Conservation (phyloP, 2,888 invertebrate genomes). For the Chymomyza fuscimana region DNA sequence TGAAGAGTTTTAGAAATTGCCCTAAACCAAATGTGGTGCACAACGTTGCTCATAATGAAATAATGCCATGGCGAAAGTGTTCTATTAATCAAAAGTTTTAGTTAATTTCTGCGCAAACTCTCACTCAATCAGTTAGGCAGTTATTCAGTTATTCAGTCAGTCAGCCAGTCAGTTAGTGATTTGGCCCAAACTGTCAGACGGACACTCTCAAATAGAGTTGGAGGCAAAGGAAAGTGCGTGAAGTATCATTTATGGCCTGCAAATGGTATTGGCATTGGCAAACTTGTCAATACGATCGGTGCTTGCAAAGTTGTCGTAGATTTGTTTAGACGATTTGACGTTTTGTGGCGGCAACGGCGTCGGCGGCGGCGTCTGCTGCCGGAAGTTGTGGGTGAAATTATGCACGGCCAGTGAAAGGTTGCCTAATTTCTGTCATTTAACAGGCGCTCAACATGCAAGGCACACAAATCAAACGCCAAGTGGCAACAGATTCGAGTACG, state of each 20-base stretch:
- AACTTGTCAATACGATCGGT: background rate
- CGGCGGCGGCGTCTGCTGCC: background rate
- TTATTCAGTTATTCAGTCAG: background rate
- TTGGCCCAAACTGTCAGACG: background rate
- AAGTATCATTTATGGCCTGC: constrained; percentile 11
- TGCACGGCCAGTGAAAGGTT: constrained; percentile 58
- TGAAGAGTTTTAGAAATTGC: constrained; percentile 42
- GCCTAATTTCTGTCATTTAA: constrained; percentile 53
- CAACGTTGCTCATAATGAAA: background rate
- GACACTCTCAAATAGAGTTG: background rate
- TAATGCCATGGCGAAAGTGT: background rate
- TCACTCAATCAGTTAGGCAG: background rate
- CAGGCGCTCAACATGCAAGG: constrained; percentile 21
- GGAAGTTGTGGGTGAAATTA: constrained; percentile 61
- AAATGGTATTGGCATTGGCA: background rate
- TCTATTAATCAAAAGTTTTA: background rate
- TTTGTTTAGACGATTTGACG: background rate
- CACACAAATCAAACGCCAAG: constrained; percentile 18
- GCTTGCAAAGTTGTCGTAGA: background rate
- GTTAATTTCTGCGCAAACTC: background rate
- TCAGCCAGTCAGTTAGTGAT: background rate
- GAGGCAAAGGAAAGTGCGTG: constrained; percentile 3
- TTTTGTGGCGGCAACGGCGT: too few species aligned
- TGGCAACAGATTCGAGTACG: constrained; percentile 36
- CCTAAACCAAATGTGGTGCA: constrained; percentile 59